Base-by-base conservation (phyloP, 1,140 invertebrate species). In the Rhopalosiphum padi region DNA sequence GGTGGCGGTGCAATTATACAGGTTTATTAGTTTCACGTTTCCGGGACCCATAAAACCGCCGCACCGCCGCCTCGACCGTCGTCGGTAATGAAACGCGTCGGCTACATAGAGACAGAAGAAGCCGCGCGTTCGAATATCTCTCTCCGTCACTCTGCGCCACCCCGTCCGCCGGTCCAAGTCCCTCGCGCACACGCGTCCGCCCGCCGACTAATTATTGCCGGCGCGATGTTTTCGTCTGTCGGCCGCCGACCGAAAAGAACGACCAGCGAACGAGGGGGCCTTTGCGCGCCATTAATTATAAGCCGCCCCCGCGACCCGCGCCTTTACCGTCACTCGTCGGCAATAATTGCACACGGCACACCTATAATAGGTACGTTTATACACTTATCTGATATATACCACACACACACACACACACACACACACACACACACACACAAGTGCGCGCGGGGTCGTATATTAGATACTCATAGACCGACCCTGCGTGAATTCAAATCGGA, bases 11-110 rank as follows among this genome's bases (percentile, higher is more conserved):
- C 55, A 77, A 77, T 46, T 46, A 77, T 53, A 83, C 91, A 51
- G 91, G 91, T 83, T 92, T 92, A 92, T 92, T 92, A 85, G 91
- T 92, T 41, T 92, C 91, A 85, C 91, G 91, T 92, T 92, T 92
- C 91, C 41, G 25, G 89, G 43, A 83, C 88, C 46, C 91, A 51
- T 53, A 41, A 85, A 92, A 85, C 91, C 91, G 46, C 90, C 90
- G 15, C 48, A 22, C 37, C 30, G n/a, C 37, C 35, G 89, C 37
- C n/a, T 30, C 55, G 30, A 4, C 60, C 53, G 53, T 53, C 4
- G 35, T n/a, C 46, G 68, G 46, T 92, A 83, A 92, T 53, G 68
- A 35, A 92, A 92, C 90, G 43, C 68, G n/a, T 18, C 83, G 83
- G 83, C 23, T 21, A 30, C 25, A 68, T 0, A 30, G 48, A n/a